Evolutionary conservation across 1,140 invertebrate genomes (phyloP).

Genomic region (Hormaphis cornu): DNA sequence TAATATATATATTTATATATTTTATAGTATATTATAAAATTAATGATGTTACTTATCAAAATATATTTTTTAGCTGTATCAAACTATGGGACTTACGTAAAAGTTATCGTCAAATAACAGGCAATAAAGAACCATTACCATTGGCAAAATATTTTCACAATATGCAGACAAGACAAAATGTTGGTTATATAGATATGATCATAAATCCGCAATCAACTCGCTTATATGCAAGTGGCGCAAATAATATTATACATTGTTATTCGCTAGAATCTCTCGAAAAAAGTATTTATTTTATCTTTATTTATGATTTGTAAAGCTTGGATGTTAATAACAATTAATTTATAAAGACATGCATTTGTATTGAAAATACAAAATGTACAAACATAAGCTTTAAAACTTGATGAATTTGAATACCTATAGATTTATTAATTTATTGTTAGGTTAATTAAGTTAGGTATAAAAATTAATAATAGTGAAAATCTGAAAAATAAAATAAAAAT

Average conservation of each 20-base stretch:
- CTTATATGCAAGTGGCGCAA: neutral
- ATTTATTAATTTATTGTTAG: too few relatives aligned
- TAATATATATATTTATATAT: neutral
- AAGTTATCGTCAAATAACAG: neutral
- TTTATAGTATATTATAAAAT: neutral
- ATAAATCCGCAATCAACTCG: neutral
- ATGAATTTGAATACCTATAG: too few relatives aligned
- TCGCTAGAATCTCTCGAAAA: neutral
- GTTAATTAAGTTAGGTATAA: too few relatives aligned
- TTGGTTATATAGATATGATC: conserved; percentile 5
- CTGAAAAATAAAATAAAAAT: too few relatives aligned
- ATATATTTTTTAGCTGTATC: neutral
- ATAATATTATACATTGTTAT: neutral
- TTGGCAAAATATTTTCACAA: neutral
- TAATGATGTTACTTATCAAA: neutral
- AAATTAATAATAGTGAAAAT: too few relatives aligned
- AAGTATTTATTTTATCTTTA: neutral
- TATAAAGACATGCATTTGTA: too few relatives aligned
- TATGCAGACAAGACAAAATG: too few relatives aligned
- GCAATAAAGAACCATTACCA: neutral
- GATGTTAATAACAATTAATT: too few relatives aligned
- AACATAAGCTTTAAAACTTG: too few relatives aligned
- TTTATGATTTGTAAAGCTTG: too few relatives aligned
- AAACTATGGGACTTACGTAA: conserved; percentile 15
- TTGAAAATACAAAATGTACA: too few relatives aligned